Conservation (phyloP, 2,113 vertebrate genomes). For the Pristiophorus japonicus region DNA sequence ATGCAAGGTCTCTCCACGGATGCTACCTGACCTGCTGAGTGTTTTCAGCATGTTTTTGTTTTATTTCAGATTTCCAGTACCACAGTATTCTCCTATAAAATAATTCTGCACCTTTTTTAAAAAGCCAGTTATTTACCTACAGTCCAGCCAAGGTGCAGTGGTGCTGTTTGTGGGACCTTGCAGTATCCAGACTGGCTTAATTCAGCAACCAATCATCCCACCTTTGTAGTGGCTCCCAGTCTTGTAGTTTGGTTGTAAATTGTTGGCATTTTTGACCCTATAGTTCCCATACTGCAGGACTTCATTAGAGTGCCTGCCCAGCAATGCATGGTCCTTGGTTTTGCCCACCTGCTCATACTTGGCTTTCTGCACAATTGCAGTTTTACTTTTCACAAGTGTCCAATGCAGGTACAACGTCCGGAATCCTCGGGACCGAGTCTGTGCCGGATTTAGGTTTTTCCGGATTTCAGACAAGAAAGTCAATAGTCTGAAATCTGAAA, state of each 20-base stretch:
- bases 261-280: constrained; percentile 51
- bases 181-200: not conserved
- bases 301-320: constrained; percentile 68
- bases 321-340: constrained; percentile 55
- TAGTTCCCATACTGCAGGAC: constrained; percentile 53
- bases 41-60: not conserved
- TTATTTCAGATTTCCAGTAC: not conserved
- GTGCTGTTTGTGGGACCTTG: not conserved
- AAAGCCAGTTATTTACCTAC: not conserved
- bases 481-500: too few relatives aligned
- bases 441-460: too few relatives aligned
- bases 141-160: not conserved
- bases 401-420: too few relatives aligned
- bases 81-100: not conserved
- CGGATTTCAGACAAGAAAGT: too few relatives aligned
- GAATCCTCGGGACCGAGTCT: too few relatives aligned
- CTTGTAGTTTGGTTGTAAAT: constrained; percentile 49
- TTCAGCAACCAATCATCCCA: constrained; percentile 37
- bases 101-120: not conserved
- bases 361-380: constrained; percentile 70
- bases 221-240: constrained; percentile 48
- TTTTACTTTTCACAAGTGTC: constrained; percentile 56
- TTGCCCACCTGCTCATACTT: constrained; percentile 66
- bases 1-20: not conserved
- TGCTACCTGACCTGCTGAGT: not conserved